Base-by-base conservation (phyloP, 2,797 vertebrate species). In the Falco cherrug region DNA sequence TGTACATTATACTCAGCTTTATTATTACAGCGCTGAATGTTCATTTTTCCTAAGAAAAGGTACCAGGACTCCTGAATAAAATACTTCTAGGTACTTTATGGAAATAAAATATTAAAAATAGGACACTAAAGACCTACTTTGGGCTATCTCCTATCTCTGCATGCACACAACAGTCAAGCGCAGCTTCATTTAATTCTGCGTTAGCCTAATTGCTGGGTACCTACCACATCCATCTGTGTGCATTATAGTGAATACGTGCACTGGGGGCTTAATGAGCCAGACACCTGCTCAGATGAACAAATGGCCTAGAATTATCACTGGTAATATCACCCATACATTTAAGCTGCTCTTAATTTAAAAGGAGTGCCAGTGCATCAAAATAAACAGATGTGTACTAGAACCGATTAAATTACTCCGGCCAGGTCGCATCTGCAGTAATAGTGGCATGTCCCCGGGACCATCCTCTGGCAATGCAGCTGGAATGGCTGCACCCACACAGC, bases 121-220 rank as follows among this genome's bases (percentile, higher is more conserved):
- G 39, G 54, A 33, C 35, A 73, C 24, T 76, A 45, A 84, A 93
- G 33, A 63, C 26, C 39, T 56, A 31, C 41, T 96, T 85, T 67
- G 50, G 73, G 18, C 69, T 53, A 6, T 43, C 54, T 89, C 87
- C 89, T 91, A 60, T 77, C 64, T 91, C 82, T 3, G 2, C 29
- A 39, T 35, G 18, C 18, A 69, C 37, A 15, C 57, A 65, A 57
- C 3, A 25, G 87, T 89, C 67, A 83, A 84, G 78, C 0, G 0
- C 50, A 74, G 71, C 64, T 83, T 75, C 18, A 6, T 81, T 89
- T 83, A 84, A 89, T 84, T 92, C 84, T 91, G 56, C 1, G 0
- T 75, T 53, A 68, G 53, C 60, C 82, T 96, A 88, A 97, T 93
- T 95, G 94, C 89, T 81, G 92, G 92, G 95, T 92, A 94, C 87